Conservation (phyloP, 2,113 vertebrate genomes). For the Boulengeromyrus knoepffleri region DNA sequence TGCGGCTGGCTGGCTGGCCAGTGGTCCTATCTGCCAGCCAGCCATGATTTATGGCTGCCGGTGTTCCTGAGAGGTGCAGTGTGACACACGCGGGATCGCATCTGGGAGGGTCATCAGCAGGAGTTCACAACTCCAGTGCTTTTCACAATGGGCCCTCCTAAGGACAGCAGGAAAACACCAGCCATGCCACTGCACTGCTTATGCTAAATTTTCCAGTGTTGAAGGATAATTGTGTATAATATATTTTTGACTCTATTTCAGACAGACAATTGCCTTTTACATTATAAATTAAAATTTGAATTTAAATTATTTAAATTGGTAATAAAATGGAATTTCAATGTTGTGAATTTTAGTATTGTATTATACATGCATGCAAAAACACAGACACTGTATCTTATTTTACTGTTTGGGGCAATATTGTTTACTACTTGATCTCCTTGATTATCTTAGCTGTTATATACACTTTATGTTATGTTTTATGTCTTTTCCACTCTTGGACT, state of each 20-base stretch:
- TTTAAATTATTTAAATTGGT: background rate
- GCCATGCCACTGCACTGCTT: background rate
- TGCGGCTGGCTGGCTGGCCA: constrained; percentile 42
- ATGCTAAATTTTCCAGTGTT: background rate
- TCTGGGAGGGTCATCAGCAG: constrained; percentile 54
- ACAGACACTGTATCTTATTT: background rate
- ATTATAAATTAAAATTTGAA: background rate
- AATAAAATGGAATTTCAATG: background rate
- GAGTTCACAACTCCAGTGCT: constrained; percentile 40
- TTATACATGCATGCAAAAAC: background rate
- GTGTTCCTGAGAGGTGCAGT: constrained; percentile 60
- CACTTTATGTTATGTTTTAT: background rate
- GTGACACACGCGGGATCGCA: constrained; percentile 53
- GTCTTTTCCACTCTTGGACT: background rate
- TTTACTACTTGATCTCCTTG: background rate
- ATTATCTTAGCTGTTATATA: background rate
- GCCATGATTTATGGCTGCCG: constrained; percentile 59
- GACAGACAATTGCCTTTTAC: constrained; percentile 33
- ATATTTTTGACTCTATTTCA: background rate
- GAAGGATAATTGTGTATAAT: background rate
- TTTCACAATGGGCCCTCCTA: constrained; percentile 48
- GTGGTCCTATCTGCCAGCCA: constrained; percentile 33
- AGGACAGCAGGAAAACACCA: background rate
- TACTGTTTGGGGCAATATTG: background rate
- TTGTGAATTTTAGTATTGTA: background rate